Percentiles rank a stretch among this genome's conserved stretches.
Conservation (phyloP, 2,888 invertebrate genomes). For the Omphaloscelis lunosa region DNA sequence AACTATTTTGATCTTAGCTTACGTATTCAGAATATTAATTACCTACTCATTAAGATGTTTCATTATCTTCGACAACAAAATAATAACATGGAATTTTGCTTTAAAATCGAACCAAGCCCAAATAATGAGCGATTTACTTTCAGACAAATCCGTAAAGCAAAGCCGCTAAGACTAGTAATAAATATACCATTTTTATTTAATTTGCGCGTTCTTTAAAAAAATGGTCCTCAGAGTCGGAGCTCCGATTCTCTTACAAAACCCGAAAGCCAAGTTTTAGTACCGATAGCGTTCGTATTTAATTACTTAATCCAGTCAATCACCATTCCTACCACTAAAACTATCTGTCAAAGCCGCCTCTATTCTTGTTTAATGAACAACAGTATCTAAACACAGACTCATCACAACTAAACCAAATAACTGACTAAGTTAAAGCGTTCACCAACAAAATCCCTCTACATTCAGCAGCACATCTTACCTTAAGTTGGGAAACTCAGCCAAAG, state of each 20-base stretch:
- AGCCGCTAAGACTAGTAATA: not conserved
- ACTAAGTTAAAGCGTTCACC: not conserved
- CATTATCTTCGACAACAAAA: not conserved
- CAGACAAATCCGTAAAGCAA: not conserved
- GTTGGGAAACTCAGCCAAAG: conserved; percentile 54
- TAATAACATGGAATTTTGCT: not conserved
- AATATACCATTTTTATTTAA: not conserved
- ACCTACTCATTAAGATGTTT: not conserved
- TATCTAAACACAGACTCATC: not conserved
- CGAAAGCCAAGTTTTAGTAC: not conserved
- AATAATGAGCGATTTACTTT: not conserved
- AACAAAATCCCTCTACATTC: not conserved
- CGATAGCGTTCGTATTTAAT: not conserved
- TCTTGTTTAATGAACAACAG: not conserved
- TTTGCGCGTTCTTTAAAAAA: not conserved
- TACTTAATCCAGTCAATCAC: too few relatives aligned
- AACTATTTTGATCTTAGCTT: conserved; percentile 7
- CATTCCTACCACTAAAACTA: too few relatives aligned
- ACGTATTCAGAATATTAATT: conserved; percentile 23
- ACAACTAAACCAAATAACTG: not conserved
- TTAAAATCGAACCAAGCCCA: not conserved
- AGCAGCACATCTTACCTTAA: not conserved
- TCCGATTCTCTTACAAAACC: not conserved
- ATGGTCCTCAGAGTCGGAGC: not conserved
- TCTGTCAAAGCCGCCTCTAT: not conserved